These are phyloP conservation scores for Scalopus aquaticus DNA, from an alignment of 2,113 vertebrate species.

Conservation along the genomic window DNA sequence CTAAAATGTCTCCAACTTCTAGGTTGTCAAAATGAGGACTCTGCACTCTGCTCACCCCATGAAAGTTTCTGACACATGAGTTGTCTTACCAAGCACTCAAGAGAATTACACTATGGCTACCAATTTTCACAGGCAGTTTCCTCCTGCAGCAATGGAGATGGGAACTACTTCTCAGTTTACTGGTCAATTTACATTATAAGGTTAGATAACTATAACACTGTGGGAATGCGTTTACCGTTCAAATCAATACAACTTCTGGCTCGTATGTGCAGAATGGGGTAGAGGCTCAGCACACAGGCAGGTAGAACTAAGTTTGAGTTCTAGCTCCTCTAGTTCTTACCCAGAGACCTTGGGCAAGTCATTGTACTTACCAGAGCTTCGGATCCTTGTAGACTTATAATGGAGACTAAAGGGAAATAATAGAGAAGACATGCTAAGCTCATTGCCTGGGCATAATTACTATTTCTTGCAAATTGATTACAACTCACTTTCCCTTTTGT, in stretches of 20 bases:
- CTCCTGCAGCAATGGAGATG: background rate
- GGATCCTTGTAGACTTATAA: background rate
- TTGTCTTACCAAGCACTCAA: background rate
- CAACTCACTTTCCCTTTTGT: background rate
- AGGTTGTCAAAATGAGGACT: background rate
- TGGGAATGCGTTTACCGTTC: background rate
- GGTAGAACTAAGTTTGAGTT: background rate
- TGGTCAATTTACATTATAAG: background rate
- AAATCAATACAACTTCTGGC: background rate
- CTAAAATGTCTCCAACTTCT: background rate
- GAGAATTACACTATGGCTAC: background rate
- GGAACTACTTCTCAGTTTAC: background rate
- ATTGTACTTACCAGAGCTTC: background rate
- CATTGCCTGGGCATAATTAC: background rate
- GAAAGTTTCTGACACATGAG: background rate
- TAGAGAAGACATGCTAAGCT: background rate
- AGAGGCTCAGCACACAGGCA: background rate
- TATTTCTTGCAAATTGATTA: background rate
- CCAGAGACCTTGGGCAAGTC: background rate
- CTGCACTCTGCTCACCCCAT: fast-evolving
- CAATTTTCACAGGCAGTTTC: background rate
- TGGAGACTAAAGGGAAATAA: background rate
- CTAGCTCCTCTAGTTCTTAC: background rate
- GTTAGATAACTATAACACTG: background rate
- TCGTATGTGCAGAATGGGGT: background rate